These are phyloP conservation scores for Galeruca laticollis DNA, from an alignment of 2,888 invertebrate genomes.

Conservation along the genomic window DNA sequence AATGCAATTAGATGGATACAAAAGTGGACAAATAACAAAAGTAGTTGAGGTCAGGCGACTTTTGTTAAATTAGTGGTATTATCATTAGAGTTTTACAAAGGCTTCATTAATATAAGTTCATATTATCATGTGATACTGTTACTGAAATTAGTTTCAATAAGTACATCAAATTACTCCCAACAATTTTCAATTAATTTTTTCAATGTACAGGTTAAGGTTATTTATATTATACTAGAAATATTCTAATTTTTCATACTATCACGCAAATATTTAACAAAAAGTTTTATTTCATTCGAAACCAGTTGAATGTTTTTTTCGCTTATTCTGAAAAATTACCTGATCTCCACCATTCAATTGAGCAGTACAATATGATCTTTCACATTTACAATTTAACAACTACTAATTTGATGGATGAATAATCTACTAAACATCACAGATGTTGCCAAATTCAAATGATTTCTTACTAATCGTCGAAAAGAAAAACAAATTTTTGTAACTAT, in stretches of 20 bases:
- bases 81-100: constrained; percentile 41
- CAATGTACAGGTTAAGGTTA: constrained; percentile 9
- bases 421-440: too few species aligned
- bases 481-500: too few species aligned
- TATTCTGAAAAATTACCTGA: too few species aligned
- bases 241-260: not conserved
- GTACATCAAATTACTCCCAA: constrained; percentile 26
- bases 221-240: not conserved
- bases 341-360: too few species aligned
- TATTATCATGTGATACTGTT: constrained; percentile 31
- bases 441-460: too few species aligned
- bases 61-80: constrained; percentile 37
- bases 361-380: too few species aligned
- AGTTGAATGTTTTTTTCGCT: too few species aligned
- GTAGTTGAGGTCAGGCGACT: constrained; percentile 41
- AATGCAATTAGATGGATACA: constrained; percentile 40
- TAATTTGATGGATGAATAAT: too few species aligned
- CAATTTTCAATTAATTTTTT: constrained; percentile 29
- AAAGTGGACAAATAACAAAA: constrained; percentile 43
- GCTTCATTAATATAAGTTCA: constrained; percentile 40
- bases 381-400: too few species aligned
- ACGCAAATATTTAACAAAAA: not conserved
- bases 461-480: too few species aligned
- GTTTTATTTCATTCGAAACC: not conserved
- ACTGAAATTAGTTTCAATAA: constrained; percentile 34